A percentile compares a stretch with the other conserved stretches of the same genome.
Evolutionary conservation across 2,113 vertebrate genomes (phyloP).

Genomic region (Sturnus vulgaris): DNA sequence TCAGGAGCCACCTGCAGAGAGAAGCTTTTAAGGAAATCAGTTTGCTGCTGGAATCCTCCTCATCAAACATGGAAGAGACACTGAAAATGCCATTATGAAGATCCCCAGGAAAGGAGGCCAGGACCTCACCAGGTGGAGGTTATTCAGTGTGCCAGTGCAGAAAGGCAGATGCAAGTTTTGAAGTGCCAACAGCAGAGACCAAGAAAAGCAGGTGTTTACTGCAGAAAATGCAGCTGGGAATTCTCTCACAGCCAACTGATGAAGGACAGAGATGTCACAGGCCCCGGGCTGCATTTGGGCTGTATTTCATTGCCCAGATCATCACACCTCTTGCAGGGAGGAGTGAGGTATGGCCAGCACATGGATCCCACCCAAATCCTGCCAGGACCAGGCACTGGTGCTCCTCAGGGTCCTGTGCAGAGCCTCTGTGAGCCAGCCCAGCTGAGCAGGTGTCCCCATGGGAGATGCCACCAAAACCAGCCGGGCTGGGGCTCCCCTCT

Average conservation of each 20-base stretch:
- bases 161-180: background rate
- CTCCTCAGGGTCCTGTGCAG: background rate
- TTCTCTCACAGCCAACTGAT: background rate
- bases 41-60: background rate
- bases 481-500: background rate
- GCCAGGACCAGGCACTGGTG: background rate
- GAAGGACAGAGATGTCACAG: background rate
- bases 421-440: background rate
- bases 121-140: background rate
- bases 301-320: background rate
- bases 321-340: background rate
- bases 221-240: background rate
- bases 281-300: background rate
- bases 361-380: background rate
- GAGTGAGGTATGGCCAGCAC: background rate
- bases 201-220: background rate
- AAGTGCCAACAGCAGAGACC: background rate
- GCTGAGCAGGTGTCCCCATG: background rate
- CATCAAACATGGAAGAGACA: background rate
- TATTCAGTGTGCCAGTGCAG: background rate
- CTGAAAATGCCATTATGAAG: background rate
- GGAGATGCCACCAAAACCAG: background rate
- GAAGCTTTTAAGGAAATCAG: background rate
- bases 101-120: background rate
- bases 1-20: background rate